phyloP scores from a whole-genome alignment of 2,888 invertebrate genomes.

The Emmelina monodactyla region DNA sequence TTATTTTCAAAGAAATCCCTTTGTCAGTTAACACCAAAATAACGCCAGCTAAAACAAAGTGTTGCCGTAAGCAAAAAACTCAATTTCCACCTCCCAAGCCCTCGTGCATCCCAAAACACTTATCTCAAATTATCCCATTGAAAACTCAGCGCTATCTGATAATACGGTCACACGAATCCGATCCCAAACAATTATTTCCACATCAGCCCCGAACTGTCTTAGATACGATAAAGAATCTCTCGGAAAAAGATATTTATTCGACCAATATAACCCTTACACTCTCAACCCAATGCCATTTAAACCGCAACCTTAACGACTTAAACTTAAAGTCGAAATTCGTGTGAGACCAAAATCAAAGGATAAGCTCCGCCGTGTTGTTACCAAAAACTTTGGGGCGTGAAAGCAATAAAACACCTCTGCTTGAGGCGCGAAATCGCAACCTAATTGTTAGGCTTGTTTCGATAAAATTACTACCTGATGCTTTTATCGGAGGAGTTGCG shows the following conservation, averaged over 20 bases:
- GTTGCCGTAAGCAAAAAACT: not conserved
- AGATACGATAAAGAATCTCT: not conserved
- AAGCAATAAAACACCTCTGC: not conserved
- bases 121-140: not conserved
- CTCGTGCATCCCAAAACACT: not conserved
- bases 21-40: not conserved
- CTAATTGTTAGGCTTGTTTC: constrained; percentile 1
- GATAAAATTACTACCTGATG: constrained; percentile 1
- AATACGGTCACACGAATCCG: not conserved
- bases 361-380: not conserved
- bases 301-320: not conserved
- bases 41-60: not conserved
- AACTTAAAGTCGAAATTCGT: not conserved
- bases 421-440: not conserved
- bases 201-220: not conserved
- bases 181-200: not conserved
- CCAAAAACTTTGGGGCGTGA: not conserved
- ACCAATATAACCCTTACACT: not conserved
- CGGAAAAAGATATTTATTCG: constrained; percentile 1
- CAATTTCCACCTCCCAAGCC: no score
- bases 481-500: not conserved
- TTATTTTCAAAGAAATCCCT: no score
- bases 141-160: not conserved
- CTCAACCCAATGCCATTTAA: not conserved
- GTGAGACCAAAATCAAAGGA: not conserved